phyloP scores from a whole-genome alignment of 2,113 vertebrate species.

The Sitta europaea region DNA sequence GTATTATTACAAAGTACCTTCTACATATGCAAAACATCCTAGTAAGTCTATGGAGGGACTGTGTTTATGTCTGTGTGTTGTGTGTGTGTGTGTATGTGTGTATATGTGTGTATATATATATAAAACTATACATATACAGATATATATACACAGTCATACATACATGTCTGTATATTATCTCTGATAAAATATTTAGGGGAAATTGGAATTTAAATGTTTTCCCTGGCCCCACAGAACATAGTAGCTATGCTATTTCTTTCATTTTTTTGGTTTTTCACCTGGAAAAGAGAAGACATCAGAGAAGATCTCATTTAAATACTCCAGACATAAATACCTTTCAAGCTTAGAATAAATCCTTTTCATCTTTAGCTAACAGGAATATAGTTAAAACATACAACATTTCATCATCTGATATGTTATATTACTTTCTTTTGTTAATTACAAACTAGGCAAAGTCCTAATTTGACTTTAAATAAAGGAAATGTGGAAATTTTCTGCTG shows the following conservation, averaged over 20 bases:
- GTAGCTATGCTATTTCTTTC: background rate
- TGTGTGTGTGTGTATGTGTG: accelerated
- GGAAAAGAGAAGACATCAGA: background rate
- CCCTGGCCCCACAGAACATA: background rate
- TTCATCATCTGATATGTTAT: background rate
- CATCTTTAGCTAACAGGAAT: background rate
- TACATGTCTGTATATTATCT: background rate
- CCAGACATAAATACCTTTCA: background rate
- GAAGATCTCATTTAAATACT: background rate
- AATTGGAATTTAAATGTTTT: background rate
- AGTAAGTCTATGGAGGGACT: background rate
- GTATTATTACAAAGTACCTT: background rate
- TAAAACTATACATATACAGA: background rate
- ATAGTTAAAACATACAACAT: background rate
- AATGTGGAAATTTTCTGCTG: background rate
- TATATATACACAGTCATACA: background rate
- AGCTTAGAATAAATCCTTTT: background rate
- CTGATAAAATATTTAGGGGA: background rate
- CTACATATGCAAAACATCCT: background rate
- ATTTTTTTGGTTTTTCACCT: background rate
- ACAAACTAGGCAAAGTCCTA: background rate
- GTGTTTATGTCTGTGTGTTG: background rate
- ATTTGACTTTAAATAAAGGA: background rate
- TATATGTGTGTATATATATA: accelerated
- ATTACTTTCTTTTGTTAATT: background rate